Conservation (phyloP, 2,113 vertebrate species). For the Cephalopholis sonnerati region DNA sequence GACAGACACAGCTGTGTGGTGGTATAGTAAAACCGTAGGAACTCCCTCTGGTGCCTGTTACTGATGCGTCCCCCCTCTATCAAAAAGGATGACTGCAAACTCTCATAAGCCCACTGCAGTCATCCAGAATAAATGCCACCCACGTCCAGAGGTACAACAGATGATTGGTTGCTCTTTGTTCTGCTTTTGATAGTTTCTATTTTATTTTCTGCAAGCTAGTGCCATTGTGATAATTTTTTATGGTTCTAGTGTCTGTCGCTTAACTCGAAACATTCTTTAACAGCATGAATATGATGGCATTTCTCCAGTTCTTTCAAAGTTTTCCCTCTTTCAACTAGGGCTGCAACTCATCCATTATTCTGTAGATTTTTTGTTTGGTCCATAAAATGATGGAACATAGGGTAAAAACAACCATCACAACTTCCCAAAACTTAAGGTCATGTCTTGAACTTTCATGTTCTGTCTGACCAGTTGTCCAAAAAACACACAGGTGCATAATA, state of each 20-base stretch:
- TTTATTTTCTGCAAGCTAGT: not conserved
- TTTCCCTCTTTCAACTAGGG: not conserved
- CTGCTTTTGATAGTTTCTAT: conserved; percentile 20
- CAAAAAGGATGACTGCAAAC: conserved; percentile 20
- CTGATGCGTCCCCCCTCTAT: conserved; percentile 16
- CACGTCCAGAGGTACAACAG: conserved; percentile 42
- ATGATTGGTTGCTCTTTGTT: conserved; percentile 42
- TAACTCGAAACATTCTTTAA: not conserved
- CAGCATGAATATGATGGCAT: not conserved
- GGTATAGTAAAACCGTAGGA: conserved; percentile 44
- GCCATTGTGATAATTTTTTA: not conserved
- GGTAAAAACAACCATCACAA: not conserved
- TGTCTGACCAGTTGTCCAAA: not conserved
- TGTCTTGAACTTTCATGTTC: not conserved
- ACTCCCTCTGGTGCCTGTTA: conserved; percentile 34
- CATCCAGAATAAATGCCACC: conserved; percentile 49
- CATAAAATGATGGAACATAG: not conserved
- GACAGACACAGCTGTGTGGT: conserved; percentile 35
- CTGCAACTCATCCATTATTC: not conserved
- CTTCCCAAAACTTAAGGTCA: not conserved
- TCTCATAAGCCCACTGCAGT: conserved; percentile 25
- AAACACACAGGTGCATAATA: not conserved
- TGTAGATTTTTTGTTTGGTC: not conserved
- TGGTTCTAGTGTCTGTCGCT: not conserved
- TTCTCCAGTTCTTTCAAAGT: not conserved